Evolutionary conservation across 2,888 invertebrate genomes (phyloP).

Genomic region (Nephrotoma appendiculata): DNA sequence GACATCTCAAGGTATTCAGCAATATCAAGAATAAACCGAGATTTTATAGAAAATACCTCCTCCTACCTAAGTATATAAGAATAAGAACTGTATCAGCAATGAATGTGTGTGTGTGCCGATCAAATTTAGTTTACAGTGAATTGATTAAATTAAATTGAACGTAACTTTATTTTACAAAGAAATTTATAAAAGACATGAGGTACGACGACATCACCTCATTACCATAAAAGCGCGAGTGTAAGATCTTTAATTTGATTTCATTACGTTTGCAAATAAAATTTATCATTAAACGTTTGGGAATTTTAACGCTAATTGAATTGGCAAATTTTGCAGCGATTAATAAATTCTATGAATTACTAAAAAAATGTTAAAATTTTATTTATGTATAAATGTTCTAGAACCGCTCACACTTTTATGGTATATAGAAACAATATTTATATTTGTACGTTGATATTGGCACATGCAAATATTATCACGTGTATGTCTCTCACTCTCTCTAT

Average conservation of each 20-base stretch:
- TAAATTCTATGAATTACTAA: not conserved
- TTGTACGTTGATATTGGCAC: no score
- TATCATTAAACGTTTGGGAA: not conserved
- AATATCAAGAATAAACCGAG: not conserved
- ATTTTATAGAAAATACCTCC: not conserved
- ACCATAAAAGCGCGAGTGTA: not conserved
- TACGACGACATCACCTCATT: not conserved
- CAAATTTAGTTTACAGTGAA: not conserved
- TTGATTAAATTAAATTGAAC: not conserved
- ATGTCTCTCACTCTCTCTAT: no score
- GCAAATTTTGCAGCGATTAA: not conserved
- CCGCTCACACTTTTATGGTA: no score
- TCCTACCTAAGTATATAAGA: not conserved
- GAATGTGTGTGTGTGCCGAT: not conserved
- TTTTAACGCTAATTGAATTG: not conserved
- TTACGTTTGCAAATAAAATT: not conserved
- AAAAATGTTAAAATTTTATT: not conserved
- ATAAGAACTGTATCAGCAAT: no score
- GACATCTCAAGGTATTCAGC: not conserved
- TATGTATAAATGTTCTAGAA: no score
- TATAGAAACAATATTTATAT: no score
- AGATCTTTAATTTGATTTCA: not conserved
- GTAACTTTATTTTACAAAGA: not conserved
- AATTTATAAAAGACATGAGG: not conserved
- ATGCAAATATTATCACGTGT: no score